phyloP scores from a whole-genome alignment of 92 coral and sea anemone genomes.

The Palythoa caribaeorum region DNA sequence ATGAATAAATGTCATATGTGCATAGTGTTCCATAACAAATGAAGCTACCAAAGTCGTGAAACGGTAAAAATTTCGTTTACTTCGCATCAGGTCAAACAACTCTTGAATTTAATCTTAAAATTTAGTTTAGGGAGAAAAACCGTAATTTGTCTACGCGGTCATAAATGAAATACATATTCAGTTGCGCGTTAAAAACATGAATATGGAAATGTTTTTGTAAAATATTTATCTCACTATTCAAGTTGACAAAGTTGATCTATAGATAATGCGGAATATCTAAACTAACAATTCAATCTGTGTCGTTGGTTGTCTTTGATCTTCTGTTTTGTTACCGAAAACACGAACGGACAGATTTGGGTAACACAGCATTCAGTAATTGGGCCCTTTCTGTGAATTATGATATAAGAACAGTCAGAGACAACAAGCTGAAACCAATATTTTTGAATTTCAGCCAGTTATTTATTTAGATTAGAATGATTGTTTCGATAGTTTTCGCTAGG shows the following conservation, averaged over 20 bases:
- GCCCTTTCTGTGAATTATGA: neutral
- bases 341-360: neutral
- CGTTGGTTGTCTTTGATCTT: neutral
- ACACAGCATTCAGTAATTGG: neutral
- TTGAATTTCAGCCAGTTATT: neutral
- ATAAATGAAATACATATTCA: neutral
- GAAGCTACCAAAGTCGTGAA: too few relatives aligned
- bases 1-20: too few relatives aligned
- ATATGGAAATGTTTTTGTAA: neutral
- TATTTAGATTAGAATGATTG: neutral
- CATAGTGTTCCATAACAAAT: too few relatives aligned
- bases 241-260: neutral
- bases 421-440: neutral
- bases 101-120: too few relatives aligned
- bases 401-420: neutral
- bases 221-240: neutral
- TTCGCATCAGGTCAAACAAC: too few relatives aligned
- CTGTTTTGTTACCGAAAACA: neutral
- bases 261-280: slow-evolving; percentile 5
- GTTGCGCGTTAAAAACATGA: slow-evolving; percentile 1
- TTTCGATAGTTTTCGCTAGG: neutral
- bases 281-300: neutral
- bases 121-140: too few relatives aligned
- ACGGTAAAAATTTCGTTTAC: too few relatives aligned
- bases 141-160: too few relatives aligned